Base-by-base conservation (phyloP, 2,113 vertebrate genomes). In the Cavia aperea region DNA sequence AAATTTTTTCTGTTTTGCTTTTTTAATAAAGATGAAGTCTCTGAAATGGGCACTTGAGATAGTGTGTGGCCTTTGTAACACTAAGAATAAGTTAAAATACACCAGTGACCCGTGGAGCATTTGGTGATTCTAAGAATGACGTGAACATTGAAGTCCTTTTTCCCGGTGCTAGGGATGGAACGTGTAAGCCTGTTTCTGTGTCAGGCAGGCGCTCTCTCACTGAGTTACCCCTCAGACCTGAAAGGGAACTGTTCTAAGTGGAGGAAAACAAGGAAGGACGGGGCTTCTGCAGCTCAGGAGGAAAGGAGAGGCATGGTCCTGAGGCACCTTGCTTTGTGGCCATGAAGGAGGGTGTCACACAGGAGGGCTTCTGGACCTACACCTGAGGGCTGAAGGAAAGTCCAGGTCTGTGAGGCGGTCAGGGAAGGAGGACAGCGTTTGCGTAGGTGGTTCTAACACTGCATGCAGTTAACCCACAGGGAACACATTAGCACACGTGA, bases 281-380 rank as follows among this genome's bases (percentile, higher is more conserved):
- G 36, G 54, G 3, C 33, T 68, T 81, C 49, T 81, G 9, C 13
- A 26, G 31, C 11, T 68, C 13, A 36, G 54, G 29, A 19, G 14
- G 4, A 51, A 73, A 77, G 4, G 4, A 33, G 31, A 14, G 8
- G 6, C 70, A 0, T 58, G 1, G 81, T 58, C 31, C 19, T 68
- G 7, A 46, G n/a, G 1, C n/a, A 18, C 12, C 46, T 14, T 83
- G 54, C 33, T 6, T 51, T 24, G 31, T 4, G 10, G 3, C 11
- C 63, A 2, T 8, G 26, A 72, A 39, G 21, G 68, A 43, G 29
- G 8, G 7, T 65, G 11, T 65, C 49, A 56, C 24, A 8, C 26
- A 3, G 4, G 3, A 1, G 26, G 36, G 78, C 62, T 51, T 13
- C 2, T 10, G 0, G 54, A 51, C 19, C 1, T 14, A 15, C 5